A percentile compares a stretch with the other conserved stretches of the same genome.
phyloP scores from a whole-genome alignment of 1,140 invertebrate species.

The Calephelis nemesis region DNA sequence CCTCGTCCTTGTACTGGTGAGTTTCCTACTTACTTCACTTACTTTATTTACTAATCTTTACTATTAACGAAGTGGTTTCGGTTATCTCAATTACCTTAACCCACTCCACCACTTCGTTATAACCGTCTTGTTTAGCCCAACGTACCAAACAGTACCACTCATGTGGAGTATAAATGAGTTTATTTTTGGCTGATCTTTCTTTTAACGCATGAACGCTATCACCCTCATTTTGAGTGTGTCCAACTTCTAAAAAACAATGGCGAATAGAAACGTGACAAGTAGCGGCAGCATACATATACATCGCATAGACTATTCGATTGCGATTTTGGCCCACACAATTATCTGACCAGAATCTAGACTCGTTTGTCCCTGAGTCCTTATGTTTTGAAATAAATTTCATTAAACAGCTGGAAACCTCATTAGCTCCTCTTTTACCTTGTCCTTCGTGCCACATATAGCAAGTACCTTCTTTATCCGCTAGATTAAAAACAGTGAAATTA shows the following conservation, averaged over 20 bases:
- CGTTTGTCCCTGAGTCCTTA: not conserved
- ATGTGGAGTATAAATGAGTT: not conserved
- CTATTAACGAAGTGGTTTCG: too few relatives aligned
- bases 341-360: not conserved
- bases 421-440: not conserved
- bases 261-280: not conserved
- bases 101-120: too few relatives aligned
- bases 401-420: not conserved
- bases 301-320: not conserved
- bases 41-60: too few relatives aligned
- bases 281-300: too few relatives aligned
- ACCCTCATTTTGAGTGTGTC: not conserved
- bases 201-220: not conserved
- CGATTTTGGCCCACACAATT: too few relatives aligned
- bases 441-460: not conserved
- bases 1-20: too few relatives aligned
- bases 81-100: too few relatives aligned
- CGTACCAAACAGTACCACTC: constrained; percentile 7
- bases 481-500: too few relatives aligned
- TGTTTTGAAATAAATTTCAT: constrained; percentile 3
- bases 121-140: constrained; percentile 1
- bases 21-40: too few relatives aligned
- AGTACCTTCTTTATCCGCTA: too few relatives aligned
- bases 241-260: constrained; percentile 5
- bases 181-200: constrained; percentile 1